Percentiles rank a stretch among this genome's conserved stretches.
These are phyloP conservation scores for Automeris io DNA, from an alignment of 2,888 invertebrate genomes.

Conservation along the genomic window DNA sequence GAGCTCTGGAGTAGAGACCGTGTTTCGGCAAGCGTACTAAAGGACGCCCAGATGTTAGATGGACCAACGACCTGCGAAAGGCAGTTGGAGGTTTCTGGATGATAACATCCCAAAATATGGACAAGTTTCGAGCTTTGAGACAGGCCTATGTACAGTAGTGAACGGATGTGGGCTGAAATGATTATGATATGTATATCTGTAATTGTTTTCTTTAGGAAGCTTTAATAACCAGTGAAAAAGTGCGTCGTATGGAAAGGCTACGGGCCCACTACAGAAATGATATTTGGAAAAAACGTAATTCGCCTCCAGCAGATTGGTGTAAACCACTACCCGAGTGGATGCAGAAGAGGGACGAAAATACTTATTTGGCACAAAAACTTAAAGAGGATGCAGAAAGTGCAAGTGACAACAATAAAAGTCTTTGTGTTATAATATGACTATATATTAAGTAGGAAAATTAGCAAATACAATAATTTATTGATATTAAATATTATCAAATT, in stretches of 20 bases:
- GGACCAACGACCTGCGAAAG: too few relatives aligned
- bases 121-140: too few relatives aligned
- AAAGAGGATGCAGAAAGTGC: slow-evolving; percentile 74
- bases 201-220: slow-evolving; percentile 60
- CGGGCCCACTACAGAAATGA: slow-evolving; percentile 83
- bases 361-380: slow-evolving; percentile 81
- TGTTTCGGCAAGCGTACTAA: too few relatives aligned
- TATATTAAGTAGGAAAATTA: slow-evolving; percentile 17
- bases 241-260: slow-evolving; percentile 79
- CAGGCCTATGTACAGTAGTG: too few relatives aligned
- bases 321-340: slow-evolving; percentile 88
- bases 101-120: too few relatives aligned
- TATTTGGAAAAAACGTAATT: slow-evolving; percentile 85
- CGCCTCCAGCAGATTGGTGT: slow-evolving; percentile 89
- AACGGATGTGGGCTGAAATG: too few relatives aligned
- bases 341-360: slow-evolving; percentile 79
- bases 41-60: too few relatives aligned
- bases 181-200: slow-evolving; percentile 8
- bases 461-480: slow-evolving; percentile 13
- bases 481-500: slow-evolving; percentile 4
- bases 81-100: too few relatives aligned
- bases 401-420: slow-evolving; percentile 29
- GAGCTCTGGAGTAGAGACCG: too few relatives aligned
- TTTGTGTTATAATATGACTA: slow-evolving; percentile 57
- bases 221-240: slow-evolving; percentile 84